Base-by-base conservation (phyloP, 1,140 invertebrate species). In the Drosophila bocki region DNA sequence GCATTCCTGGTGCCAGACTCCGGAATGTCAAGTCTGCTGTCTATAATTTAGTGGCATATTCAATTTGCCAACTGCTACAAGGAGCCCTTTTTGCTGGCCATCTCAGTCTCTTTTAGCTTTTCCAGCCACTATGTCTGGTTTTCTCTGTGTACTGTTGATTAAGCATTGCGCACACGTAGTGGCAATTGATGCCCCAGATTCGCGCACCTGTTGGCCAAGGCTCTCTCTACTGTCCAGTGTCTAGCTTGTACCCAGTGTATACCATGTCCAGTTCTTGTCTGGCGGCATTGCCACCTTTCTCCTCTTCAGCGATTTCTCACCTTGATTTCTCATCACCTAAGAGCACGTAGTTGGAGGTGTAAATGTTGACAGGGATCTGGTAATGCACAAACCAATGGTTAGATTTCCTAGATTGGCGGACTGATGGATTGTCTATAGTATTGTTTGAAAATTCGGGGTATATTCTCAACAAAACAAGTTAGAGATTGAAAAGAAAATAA, bases 121-220 rank as follows among this genome's bases (percentile, higher is more conserved):
- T 57, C 9, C 22, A n/a, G 35, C 60, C 19, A 17, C 15, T 41
- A 12, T 22, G 35, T 37, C 44, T 39, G 8, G 3, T 26, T 22
- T 39, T 12, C 47, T 41, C 47, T 41, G 32, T 41, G 53, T 26
- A 26, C 44, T 33, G 48, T 76, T 87, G 65, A 83, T 86, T 83
- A 83, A 75, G 56, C 65, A 86, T 86, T 86, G 70, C 67, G 68
- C 76, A 83, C 83, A 86, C 83, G 83, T 86, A 86, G 78, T 80
- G 71, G 80, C 83, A 87, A 86, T 86, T 87, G 80, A 88, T 86
- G 83, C 76, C 76, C 84, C 80, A 87, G 83, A 88, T 87, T 88
- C 84, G 80, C 64, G 67, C 83, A 87, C 84, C 83, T 87, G 84
- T 87, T 87, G 83, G 59, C 61, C 42, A 39, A 72, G 56, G 59